Evolutionary conservation across 1,140 invertebrate species (phyloP), one percentile per base, ranked within the genome.

Genomic region (Eufriesea mexicana): DNA sequence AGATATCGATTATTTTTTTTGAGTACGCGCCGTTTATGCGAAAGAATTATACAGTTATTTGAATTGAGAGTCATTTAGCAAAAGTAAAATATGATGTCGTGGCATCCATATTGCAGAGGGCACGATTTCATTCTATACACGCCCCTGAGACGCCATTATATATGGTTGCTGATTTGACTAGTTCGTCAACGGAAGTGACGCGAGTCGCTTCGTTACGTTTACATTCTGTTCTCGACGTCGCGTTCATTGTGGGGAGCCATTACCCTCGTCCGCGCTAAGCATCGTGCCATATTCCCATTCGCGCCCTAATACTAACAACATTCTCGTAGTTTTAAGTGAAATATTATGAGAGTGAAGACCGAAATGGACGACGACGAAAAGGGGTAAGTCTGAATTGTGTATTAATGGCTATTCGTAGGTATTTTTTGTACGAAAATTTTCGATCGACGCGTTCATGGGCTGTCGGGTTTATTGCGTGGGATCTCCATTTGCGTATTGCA

Each of bases 281-380:
- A 93, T 93, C 92, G 93, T 93, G 93, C 94, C 93, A 94, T 94
- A 94, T 94, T 94, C 89, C 90, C 90, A 91, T 90, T 92, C 91
- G 92, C 91, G 90, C 88, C 90, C 85, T 83, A 90, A 90, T 91
- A 90, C 89, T 91, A 92, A 90, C 89, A 92, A 87, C 89, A 89
- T 92, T 91, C 86, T 90, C 83, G 90, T 94, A 93, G 92, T 94
- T 94, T 91, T 93, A 94, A 93, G 93, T 93, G 91, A 92, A 93
- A 94, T 94, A 95, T 92, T 94, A 95, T 95, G 95, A 94, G 95
- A 94, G 94, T 95, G 88, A 95, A 95, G 92, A 94, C 91, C 92
- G 95, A 95, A 89, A 95, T 95, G 94, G 95, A 95, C 90, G 94
- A 95, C 92, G 95, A 95, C 90, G 95, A 95, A 93, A 95, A 95